These are phyloP conservation scores for Camponotus floridanus DNA, from an alignment of 1,140 invertebrate genomes.

Conservation along the genomic window DNA sequence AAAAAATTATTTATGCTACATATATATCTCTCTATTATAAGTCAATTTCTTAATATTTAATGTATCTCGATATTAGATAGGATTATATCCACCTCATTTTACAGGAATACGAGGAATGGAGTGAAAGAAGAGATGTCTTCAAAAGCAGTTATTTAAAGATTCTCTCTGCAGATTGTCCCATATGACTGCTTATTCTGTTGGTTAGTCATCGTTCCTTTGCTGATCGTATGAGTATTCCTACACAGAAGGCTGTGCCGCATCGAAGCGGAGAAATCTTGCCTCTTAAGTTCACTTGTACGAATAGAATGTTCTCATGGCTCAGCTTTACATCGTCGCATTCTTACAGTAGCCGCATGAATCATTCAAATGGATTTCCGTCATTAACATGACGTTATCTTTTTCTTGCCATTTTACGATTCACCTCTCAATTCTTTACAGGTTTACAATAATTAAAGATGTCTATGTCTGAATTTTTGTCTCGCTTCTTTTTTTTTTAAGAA, in stretches of 20 bases:
- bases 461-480: neutral
- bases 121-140: conserved; percentile 50
- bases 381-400: conserved; percentile 16
- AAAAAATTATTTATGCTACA: too few relatives aligned
- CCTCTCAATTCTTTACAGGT: neutral
- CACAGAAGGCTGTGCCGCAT: conserved; percentile 9
- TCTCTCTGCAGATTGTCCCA: conserved; percentile 67
- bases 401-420: conserved; percentile 7
- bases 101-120: conserved; percentile 38
- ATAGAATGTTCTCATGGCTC: conserved; percentile 37
- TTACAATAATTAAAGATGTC: conserved; percentile 22
- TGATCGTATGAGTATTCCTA: conserved; percentile 29
- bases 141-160: conserved; percentile 76
- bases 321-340: conserved; percentile 21
- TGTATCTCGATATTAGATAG: neutral
- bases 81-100: conserved; percentile 46
- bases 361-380: conserved; percentile 35
- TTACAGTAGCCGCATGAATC: conserved; percentile 27
- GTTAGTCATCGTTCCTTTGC: conserved; percentile 65
- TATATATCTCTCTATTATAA: too few relatives aligned
- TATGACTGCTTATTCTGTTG: conserved; percentile 54
- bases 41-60: too few relatives aligned
- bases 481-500: neutral
- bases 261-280: conserved; percentile 50
- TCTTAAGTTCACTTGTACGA: conserved; percentile 51